Evolutionary conservation across 2,797 vertebrate genomes (phyloP).

Genomic region (Rhynchonycteris naso): DNA sequence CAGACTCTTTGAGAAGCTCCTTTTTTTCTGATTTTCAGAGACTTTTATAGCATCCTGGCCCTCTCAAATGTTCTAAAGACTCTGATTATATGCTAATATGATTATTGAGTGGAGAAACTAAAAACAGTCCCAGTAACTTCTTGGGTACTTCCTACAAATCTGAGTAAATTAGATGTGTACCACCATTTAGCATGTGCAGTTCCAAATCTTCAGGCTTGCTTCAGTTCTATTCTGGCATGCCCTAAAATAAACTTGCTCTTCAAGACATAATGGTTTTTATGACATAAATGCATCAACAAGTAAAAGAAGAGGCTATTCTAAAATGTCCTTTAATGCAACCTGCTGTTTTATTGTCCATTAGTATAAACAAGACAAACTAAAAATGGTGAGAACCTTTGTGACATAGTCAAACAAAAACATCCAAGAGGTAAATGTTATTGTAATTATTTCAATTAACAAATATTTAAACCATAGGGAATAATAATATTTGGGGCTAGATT

Average conservation of each 20-base stretch:
- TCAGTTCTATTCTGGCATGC: neutral
- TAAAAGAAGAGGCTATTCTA: conserved; percentile 18
- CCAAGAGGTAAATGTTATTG: conserved; percentile 22
- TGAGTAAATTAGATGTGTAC: neutral
- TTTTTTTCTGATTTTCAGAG: neutral
- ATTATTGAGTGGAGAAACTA: neutral
- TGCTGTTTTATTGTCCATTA: conserved; percentile 45
- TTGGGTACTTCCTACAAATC: neutral
- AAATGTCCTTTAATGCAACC: conserved; percentile 16
- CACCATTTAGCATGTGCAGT: neutral
- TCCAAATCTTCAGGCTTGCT: neutral
- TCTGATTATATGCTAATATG: neutral
- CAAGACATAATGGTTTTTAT: conserved; percentile 10
- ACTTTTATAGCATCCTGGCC: neutral
- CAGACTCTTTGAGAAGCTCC: neutral
- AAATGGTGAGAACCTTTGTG: conserved; percentile 61
- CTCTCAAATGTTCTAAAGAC: neutral
- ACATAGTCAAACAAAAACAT: conserved; percentile 23
- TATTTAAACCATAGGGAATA: conserved; percentile 4
- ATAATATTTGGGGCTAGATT: conserved; percentile 31
- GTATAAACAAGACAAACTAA: conserved; percentile 60
- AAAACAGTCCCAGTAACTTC: neutral
- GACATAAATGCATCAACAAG: neutral
- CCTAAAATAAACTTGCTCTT: conserved; percentile 9
- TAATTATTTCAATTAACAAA: conserved; percentile 67